Conservation (phyloP, 2,888 invertebrate genomes). For the Mechanitis mazaeus region DNA sequence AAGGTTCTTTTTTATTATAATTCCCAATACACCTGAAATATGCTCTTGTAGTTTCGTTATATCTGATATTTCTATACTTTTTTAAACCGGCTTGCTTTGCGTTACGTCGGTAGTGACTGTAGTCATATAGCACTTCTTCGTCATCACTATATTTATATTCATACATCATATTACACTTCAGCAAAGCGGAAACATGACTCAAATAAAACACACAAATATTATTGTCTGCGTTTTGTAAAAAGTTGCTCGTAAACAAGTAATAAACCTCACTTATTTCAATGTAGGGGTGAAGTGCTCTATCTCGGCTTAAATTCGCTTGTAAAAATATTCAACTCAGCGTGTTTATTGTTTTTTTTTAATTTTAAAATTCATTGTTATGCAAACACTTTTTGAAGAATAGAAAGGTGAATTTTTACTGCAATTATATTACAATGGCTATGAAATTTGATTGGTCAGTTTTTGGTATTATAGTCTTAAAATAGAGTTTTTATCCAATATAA, state of each 20-base stretch:
- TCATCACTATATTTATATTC: conserved; percentile 23
- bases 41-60: conserved; percentile 12
- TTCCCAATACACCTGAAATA: not conserved
- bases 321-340: conserved; percentile 44
- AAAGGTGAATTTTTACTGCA: not conserved
- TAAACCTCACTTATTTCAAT: conserved; percentile 56
- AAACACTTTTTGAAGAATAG: not conserved
- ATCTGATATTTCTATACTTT: conserved; percentile 27
- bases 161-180: conserved; percentile 36
- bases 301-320: conserved; percentile 42
- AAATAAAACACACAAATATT: conserved; percentile 45
- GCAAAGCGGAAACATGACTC: conserved; percentile 34
- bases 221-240: conserved; percentile 45
- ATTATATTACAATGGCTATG: not conserved
- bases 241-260: conserved; percentile 63
- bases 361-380: conserved; percentile 33
- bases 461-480: too few species aligned
- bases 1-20: conserved; percentile 16
- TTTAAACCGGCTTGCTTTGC: conserved; percentile 37
- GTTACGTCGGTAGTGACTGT: conserved; percentile 2
- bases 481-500: too few species aligned
- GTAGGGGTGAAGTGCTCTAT: conserved; percentile 38
- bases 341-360: conserved; percentile 57
- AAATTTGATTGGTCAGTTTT: too few species aligned
- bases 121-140: conserved; percentile 15